Evolutionary conservation across 2,113 vertebrate species (phyloP).

Genomic region (Petroica traversi): DNA sequence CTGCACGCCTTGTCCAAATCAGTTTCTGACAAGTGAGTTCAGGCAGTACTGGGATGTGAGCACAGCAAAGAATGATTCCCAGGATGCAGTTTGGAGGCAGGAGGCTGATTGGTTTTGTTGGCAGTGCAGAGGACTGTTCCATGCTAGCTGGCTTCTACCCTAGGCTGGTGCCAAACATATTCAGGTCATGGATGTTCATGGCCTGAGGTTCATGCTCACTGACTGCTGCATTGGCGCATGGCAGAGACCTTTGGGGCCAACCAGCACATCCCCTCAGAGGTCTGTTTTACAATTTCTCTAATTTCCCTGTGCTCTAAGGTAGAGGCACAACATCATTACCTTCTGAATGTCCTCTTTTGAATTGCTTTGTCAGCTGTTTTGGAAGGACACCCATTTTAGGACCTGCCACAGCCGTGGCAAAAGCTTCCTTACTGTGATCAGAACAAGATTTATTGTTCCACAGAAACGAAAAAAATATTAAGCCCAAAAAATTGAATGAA

Average conservation of each 20-base stretch:
- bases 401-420: not conserved
- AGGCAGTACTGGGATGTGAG: not conserved
- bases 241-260: not conserved
- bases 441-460: not conserved
- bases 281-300: not conserved
- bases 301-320: not conserved
- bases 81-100: too few relatives aligned
- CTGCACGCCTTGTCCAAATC: not conserved
- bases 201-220: not conserved
- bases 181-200: not conserved
- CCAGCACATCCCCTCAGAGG: too few relatives aligned
- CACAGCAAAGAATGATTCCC: not conserved
- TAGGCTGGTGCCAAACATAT: too few relatives aligned
- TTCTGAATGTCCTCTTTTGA: not conserved
- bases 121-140: not conserved
- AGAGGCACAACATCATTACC: rapidly evolving
- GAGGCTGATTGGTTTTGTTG: not conserved
- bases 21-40: not conserved
- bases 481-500: not conserved
- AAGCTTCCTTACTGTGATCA: not conserved
- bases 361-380: not conserved
- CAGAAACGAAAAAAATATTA: not conserved
- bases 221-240: rapidly evolving
- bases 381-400: not conserved
- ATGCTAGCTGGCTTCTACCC: not conserved